Evolutionary conservation across 2,113 vertebrate genomes (phyloP).

Genomic region (Austrofundulus limnaeus): DNA sequence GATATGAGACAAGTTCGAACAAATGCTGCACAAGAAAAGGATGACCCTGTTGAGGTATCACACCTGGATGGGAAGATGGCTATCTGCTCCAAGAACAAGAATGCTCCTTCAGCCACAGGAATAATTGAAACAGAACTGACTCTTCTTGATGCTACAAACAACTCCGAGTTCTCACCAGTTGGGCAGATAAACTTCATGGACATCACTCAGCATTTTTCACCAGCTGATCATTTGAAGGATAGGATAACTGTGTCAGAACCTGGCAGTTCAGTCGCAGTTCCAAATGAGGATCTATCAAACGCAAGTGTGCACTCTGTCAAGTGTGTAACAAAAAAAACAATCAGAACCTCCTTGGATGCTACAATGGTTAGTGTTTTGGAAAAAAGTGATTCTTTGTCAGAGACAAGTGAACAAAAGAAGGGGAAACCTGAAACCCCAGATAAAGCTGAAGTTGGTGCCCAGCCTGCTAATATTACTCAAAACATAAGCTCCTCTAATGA

Average conservation of each 20-base stretch:
- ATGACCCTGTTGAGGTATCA: neutral
- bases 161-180: conserved; percentile 23
- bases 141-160: conserved; percentile 50
- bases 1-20: neutral
- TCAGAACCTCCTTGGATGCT: conserved; percentile 35
- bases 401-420: conserved; percentile 6
- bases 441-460: neutral
- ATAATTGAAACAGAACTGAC: conserved; percentile 53
- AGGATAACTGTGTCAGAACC: conserved; percentile 2
- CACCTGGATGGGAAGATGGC: neutral
- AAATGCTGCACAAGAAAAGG: neutral
- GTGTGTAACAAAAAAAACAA: neutral
- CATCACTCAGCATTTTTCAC: neutral
- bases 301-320: conserved; percentile 21
- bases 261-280: neutral
- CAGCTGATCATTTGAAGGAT: neutral
- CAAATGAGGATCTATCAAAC: conserved; percentile 17
- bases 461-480: conserved; percentile 36
- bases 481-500: conserved; percentile 33
- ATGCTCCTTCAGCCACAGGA: neutral
- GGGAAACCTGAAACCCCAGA: conserved; percentile 4
- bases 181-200: conserved; percentile 3
- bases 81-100: neutral
- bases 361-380: conserved; percentile 29
- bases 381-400: conserved; percentile 14